phyloP scores from a whole-genome alignment of 2,113 vertebrate species.

The Oryzias woworae region DNA sequence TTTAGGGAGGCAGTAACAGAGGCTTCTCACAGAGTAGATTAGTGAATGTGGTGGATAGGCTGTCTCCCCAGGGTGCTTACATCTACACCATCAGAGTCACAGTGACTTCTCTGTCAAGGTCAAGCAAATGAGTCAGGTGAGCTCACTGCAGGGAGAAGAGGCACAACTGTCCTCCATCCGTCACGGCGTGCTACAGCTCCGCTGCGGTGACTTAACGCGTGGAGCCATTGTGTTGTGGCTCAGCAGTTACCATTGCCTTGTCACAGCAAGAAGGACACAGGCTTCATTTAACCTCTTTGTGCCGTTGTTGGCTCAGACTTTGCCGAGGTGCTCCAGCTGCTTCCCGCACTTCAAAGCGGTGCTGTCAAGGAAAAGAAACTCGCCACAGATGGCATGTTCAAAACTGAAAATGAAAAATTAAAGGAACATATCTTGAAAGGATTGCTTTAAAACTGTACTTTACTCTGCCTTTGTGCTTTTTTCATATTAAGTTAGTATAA shows the following conservation, averaged over 20 bases:
- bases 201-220: constrained; percentile 43
- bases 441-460: neutral
- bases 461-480: constrained; percentile 5
- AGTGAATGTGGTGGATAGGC: constrained; percentile 34
- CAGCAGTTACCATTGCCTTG: constrained; percentile 14
- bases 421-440: neutral
- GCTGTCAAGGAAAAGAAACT: neutral
- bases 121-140: constrained; percentile 71
- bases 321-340: constrained; percentile 9
- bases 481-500: constrained; percentile 39
- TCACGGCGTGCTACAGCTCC: constrained; percentile 38
- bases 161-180: constrained; percentile 51
- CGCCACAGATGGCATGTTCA: neutral
- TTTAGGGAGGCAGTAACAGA: constrained; percentile 22
- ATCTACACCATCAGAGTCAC: constrained; percentile 55
- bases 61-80: constrained; percentile 55
- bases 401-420: neutral
- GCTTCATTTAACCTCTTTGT: constrained; percentile 37
- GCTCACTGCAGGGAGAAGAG: constrained; percentile 45
- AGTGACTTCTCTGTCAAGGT: constrained; percentile 65
- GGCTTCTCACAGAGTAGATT: constrained; percentile 38
- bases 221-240: constrained; percentile 33
- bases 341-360: neutral
- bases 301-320: neutral
- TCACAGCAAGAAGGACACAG: constrained; percentile 47